These are phyloP conservation scores for Periparus ater DNA, from an alignment of 2,797 vertebrate species.

Conservation along the genomic window DNA sequence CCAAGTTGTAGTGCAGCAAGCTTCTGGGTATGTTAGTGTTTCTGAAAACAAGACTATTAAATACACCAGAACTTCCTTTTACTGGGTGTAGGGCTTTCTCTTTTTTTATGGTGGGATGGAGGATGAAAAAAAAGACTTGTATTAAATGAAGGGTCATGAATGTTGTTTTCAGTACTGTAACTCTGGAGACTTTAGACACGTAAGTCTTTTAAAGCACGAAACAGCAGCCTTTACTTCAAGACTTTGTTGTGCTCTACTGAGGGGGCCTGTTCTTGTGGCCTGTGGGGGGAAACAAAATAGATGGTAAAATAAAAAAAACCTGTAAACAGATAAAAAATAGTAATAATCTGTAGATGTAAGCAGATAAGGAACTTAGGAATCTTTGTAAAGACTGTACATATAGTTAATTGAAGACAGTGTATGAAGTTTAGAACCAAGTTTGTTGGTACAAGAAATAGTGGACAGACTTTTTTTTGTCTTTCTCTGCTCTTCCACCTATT, in stretches of 20 bases:
- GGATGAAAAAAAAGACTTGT: not conserved
- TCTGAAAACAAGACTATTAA: not conserved
- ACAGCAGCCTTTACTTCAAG: not conserved
- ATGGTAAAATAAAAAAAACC: not conserved
- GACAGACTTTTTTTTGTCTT: not conserved
- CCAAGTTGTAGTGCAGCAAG: not conserved
- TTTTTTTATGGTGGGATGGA: not conserved
- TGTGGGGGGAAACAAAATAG: not conserved
- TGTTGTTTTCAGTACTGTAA: not conserved
- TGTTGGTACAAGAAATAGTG: not conserved
- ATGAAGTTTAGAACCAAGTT: not conserved
- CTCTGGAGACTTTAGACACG: not conserved
- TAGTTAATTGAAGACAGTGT: not conserved
- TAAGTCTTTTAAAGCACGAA: not conserved
- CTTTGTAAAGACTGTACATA: not conserved
- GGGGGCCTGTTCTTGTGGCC: not conserved
- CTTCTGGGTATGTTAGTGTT: rapidly evolving
- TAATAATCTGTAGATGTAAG: not conserved
- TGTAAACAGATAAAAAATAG: not conserved
- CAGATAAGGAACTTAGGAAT: not conserved
- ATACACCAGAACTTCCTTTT: not conserved
- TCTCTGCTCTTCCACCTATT: not conserved
- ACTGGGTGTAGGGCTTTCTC: not conserved
- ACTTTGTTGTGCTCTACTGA: not conserved
- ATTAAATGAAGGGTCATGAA: not conserved